These are phyloP conservation scores for Sebastes vulpes DNA, from an alignment of 2,797 vertebrate genomes.

Conservation along the genomic window DNA sequence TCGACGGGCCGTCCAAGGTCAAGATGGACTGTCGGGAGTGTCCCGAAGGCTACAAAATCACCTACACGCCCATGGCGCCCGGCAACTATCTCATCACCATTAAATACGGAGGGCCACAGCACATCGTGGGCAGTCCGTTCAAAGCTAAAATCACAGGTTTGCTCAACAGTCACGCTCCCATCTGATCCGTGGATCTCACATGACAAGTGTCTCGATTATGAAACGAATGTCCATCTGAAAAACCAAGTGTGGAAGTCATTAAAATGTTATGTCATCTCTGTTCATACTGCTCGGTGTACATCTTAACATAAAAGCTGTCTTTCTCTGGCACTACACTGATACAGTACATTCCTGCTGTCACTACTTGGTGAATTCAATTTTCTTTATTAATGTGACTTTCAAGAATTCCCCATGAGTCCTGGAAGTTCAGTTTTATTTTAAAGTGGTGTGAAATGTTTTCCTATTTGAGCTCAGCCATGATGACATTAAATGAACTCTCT, in stretches of 20 bases:
- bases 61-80: constrained; percentile 96
- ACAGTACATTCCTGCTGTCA: constrained; percentile 3
- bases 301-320: constrained; percentile 41
- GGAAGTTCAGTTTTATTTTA: constrained; percentile 31
- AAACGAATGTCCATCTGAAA: constrained; percentile 54
- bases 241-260: constrained; percentile 39
- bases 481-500: constrained; percentile 44
- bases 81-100: constrained; percentile 98
- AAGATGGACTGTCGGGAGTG: constrained; percentile 97
- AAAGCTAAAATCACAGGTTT: constrained; percentile 97
- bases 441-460: constrained; percentile 13
- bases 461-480: constrained; percentile 8
- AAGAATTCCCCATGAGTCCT: constrained; percentile 4
- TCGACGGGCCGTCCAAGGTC: constrained; percentile 97
- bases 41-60: constrained; percentile 93
- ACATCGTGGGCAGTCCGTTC: constrained; percentile 97
- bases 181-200: constrained; percentile 60
- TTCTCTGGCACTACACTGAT: constrained; percentile 6
- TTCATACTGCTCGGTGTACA: constrained; percentile 22
- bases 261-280: constrained; percentile 53
- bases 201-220: constrained; percentile 54
- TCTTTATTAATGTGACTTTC: constrained; percentile 11
- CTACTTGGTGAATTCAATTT: neutral
- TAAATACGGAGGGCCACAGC: constrained; percentile 96
- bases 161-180: constrained; percentile 46